A percentile compares a stretch with the other conserved stretches of the same genome.
Evolutionary conservation across 1,140 invertebrate species (phyloP).

Genomic region (Aphaenogaster ashmeadi): DNA sequence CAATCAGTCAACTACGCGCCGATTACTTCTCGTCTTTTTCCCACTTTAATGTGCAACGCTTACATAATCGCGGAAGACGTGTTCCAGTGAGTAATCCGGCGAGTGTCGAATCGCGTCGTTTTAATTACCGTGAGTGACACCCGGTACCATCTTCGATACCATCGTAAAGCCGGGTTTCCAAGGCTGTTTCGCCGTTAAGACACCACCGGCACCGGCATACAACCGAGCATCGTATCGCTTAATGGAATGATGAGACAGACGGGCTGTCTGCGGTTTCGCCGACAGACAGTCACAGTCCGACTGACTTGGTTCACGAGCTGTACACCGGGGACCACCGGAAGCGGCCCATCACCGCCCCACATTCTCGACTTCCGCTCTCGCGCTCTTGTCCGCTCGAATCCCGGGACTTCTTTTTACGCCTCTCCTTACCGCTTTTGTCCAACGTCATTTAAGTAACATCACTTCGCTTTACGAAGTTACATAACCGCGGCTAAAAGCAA

Average conservation of each 20-base stretch:
- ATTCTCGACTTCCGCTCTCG: constrained; percentile 75
- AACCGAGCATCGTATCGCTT: constrained; percentile 60
- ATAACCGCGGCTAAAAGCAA: background rate
- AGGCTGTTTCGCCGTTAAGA: constrained; percentile 40
- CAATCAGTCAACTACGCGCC: too few relatives aligned
- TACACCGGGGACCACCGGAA: constrained; percentile 81
- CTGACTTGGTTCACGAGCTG: constrained; percentile 72
- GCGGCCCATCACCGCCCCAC: constrained; percentile 83
- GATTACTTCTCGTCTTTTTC: too few relatives aligned
- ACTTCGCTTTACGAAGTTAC: background rate
- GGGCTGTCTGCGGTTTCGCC: constrained; percentile 72
- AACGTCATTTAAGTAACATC: background rate
- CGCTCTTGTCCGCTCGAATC: constrained; percentile 56
- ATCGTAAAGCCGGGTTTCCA: background rate
- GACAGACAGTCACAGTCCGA: constrained; percentile 69
- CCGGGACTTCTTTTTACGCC: constrained; percentile 51
- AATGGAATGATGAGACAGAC: constrained; percentile 78
- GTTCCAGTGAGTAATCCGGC: background rate
- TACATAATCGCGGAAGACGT: background rate
- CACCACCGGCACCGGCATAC: constrained; percentile 49
- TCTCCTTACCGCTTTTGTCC: constrained; percentile 48
- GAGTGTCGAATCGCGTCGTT: constrained; percentile 17
- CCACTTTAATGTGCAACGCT: background rate
- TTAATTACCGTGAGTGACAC: constrained; percentile 4
- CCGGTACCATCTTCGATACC: background rate